Conservation (phyloP, 2,888 invertebrate genomes). For the Idaea straminata region DNA sequence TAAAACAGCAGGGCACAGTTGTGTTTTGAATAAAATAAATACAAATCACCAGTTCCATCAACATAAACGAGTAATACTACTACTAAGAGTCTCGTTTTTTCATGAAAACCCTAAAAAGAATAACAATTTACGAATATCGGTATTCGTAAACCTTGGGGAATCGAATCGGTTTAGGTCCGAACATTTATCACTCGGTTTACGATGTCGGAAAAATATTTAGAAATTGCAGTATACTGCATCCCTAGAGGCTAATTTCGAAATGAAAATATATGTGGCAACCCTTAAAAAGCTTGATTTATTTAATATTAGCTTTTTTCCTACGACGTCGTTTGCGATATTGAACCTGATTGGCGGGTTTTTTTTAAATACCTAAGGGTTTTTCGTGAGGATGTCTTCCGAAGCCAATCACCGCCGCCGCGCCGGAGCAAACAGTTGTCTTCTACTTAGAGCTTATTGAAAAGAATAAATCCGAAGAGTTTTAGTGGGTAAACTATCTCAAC, state of each 20-base stretch:
- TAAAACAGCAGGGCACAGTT: background rate
- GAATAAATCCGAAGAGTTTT: too few species aligned
- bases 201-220: conserved; percentile 23
- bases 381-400: too few species aligned
- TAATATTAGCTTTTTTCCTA: conserved; percentile 7
- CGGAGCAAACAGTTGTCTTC: too few species aligned
- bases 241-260: conserved; percentile 24
- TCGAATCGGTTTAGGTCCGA: conserved; percentile 23
- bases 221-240: conserved; percentile 26
- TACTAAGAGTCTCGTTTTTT: background rate
- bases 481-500: too few species aligned
- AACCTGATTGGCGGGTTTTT: too few species aligned
- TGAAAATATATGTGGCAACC: conserved; percentile 32
- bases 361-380: too few species aligned
- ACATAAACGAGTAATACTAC: conserved; percentile 6
- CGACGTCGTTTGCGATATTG: too few species aligned
- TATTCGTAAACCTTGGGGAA: conserved; percentile 19
- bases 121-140: background rate
- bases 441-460: too few species aligned
- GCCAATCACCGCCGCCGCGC: too few species aligned
- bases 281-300: conserved; percentile 38
- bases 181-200: conserved; percentile 31
- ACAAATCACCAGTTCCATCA: background rate
- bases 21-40: background rate
- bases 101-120: background rate